Evolutionary conservation across 1,140 invertebrate genomes (phyloP), one percentile per base, ranked within the genome.

Genomic region (Dryas iulia): DNA sequence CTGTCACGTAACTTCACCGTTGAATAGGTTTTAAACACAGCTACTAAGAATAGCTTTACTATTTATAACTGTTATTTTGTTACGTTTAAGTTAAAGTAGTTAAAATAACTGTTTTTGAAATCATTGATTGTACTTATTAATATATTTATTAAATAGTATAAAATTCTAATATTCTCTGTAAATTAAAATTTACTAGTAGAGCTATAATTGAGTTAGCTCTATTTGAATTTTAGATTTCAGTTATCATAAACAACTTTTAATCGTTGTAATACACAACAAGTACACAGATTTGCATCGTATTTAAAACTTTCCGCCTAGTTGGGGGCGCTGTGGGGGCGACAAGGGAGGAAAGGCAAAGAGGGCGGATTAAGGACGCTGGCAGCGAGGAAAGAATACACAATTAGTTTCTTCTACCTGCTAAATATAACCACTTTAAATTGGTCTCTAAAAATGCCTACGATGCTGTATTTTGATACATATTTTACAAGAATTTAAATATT

Each of bases 311-410:
- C 82, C 82, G 83, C 84, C 84, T 89, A 83, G 84, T 86, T 89
- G 83, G 81, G 77, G 77, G 76, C 71, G 66, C 68, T 69, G 67
- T 53, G 65, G 61, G 65, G n/a, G 77, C 68, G 66, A 64, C 74
- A 68, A 69, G 78, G 77, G 76, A 71, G 69, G 77, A 79, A 81
- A 79, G 79, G 69, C 69, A 77, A 77, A 76, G 75, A 79, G 86
- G 84, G 80, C 78, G 86, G 89, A 90, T 91, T 91, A 90, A 91
- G 89, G 84, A 87, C 81, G 83, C 77, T 80, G 74, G 76, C 77
- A 84, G 82, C 89, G 86, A 90, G 87, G 82, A 91, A 91, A 90
- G 89, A 91, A 91, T 91, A 91, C 89, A 90, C 84, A 91, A 91
- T 91, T 91, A 91, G 89, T 86, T 74, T 76, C 78, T 78, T 71